phyloP scores from a whole-genome alignment of 2,888 invertebrate genomes.

The Drosophila nr. perissopoda region DNA sequence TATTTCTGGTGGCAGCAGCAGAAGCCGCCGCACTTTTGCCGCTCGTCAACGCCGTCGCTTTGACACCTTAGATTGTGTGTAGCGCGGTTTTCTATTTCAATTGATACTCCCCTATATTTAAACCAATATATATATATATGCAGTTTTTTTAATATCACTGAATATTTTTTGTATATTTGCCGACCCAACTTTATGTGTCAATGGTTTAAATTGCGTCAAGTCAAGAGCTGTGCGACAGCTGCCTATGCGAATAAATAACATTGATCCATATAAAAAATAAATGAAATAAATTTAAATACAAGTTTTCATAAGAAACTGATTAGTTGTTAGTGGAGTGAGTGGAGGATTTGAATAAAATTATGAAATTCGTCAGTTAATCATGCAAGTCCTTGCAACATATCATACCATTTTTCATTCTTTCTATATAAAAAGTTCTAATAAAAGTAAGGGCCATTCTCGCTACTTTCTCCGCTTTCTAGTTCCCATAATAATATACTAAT shows the following conservation, averaged over 20 bases:
- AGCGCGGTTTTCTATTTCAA: constrained; percentile 80
- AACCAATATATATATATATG: not conserved
- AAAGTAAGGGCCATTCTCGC: not conserved
- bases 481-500: constrained; percentile 15
- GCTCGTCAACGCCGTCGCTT: constrained; percentile 67
- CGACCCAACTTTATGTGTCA: not conserved
- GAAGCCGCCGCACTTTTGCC: constrained; percentile 74
- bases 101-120: constrained; percentile 59
- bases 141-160: not conserved
- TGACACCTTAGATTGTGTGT: constrained; percentile 75
- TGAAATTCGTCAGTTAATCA: not conserved
- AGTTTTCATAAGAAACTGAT: constrained; percentile 15
- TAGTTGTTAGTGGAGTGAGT: not conserved
- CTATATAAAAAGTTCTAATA: not conserved
- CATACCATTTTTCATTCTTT: not conserved
- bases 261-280: not conserved
- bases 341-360: not conserved
- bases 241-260: not conserved
- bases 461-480: not conserved
- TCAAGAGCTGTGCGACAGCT: constrained; percentile 10
- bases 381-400: not conserved
- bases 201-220: constrained; percentile 24
- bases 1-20: constrained; percentile 47
- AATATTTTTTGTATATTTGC: constrained; percentile 17
- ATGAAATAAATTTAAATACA: constrained; percentile 5